Base-by-base conservation (phyloP, 1,140 invertebrate genomes). In the Drosophila auraria region DNA sequence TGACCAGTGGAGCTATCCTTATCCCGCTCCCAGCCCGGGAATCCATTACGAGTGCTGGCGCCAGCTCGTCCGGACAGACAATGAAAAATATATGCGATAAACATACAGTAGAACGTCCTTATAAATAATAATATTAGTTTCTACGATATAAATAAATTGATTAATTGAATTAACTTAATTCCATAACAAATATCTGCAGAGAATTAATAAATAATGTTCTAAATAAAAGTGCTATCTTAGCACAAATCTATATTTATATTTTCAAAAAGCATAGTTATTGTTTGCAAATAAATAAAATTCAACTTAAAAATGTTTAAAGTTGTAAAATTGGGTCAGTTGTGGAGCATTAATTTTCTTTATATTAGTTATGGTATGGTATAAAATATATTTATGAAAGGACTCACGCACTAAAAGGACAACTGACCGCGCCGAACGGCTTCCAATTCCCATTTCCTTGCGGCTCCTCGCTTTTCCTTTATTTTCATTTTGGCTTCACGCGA, bases 41-140 rank as follows among this genome's bases (percentile, higher is more conserved):
- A 78, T 82, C 77, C 82, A 89, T 87, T 87, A 83, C 84, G 64
- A 74, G 73, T 51, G 65, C 78, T 84, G 84, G 86, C 84, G 83
- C 83, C 83, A 83, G 70, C 60, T 64, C 53, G 79, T 80, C 70
- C 82, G 64, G 51, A 61, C 66, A 75, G 70, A 73, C 76, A 80
- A 60, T 62, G 62, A 78, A 50, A 87, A 62, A 74, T 62, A 57
- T 53, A 69, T 62, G 50, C 60, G 20, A 76, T 57, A 50, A 47
- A 38, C 27, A 62, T 40, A 78, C 50, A 82, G 68, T 68, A 11
- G n/a, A 70, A 33, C n/a, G 20, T 71, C 53, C 7, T 56, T 56
- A n/a, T 25, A 8, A 33, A 12, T 40, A 61, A 27, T 20, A 20
- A 59, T 58, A 42, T 27, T 27, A 47, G 45, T 66, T 66, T 76